Conservation (phyloP, 1,140 invertebrate species). For the Calosoma granatense region DNA sequence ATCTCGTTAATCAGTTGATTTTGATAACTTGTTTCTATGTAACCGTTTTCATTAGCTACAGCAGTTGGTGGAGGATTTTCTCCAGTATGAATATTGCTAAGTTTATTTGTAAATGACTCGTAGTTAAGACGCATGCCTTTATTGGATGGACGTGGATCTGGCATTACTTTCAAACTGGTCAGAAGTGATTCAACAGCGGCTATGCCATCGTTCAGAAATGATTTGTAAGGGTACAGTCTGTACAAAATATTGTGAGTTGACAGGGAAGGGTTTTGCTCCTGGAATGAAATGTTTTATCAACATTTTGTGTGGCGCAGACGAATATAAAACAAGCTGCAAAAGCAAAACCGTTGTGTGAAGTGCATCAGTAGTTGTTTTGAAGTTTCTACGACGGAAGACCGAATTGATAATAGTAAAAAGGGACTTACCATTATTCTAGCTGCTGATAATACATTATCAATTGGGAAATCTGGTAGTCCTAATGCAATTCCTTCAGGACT, state of each 20-base stretch:
- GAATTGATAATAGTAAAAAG: no score
- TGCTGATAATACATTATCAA: constrained; percentile 64
- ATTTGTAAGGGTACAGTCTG: constrained; percentile 73
- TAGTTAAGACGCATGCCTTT: not conserved
- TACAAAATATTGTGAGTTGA: constrained; percentile 56
- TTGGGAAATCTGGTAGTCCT: constrained; percentile 81
- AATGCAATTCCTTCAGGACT: constrained; percentile 56
- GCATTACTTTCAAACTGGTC: constrained; percentile 39
- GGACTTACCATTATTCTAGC: constrained; percentile 61
- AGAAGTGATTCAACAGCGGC: constrained; percentile 58
- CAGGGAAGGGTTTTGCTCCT: constrained; percentile 59
- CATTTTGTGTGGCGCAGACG: no score
- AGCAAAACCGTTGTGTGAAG: no score
- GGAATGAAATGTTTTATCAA: constrained; percentile 31
- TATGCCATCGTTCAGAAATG: constrained; percentile 64
- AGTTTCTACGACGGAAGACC: constrained; percentile 1
- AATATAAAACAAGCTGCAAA: no score
- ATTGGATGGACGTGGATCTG: not conserved
- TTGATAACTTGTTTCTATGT: constrained; percentile 71
- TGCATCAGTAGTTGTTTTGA: not conserved
- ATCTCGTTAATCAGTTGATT: constrained; percentile 67
- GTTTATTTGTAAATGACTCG: not conserved
- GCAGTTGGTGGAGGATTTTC: not conserved
- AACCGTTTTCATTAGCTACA: constrained; percentile 21
- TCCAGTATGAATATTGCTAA: not conserved